A percentile compares a stretch with the other conserved stretches of the same genome.
Evolutionary conservation across 2,113 vertebrate genomes (phyloP).

Genomic region (Probosciger aterrimus): DNA sequence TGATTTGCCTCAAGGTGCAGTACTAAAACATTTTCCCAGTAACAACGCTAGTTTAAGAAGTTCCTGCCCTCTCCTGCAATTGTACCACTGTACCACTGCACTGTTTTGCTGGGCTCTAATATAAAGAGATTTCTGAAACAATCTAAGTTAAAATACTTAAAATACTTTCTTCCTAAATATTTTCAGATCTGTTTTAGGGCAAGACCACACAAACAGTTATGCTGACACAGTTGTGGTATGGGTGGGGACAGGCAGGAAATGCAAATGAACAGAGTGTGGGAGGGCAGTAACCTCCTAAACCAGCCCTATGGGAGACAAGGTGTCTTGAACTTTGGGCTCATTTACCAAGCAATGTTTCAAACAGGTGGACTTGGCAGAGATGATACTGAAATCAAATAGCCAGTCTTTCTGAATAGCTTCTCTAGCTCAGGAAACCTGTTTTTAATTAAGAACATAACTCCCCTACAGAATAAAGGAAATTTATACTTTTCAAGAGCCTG

Average conservation of each 20-base stretch:
- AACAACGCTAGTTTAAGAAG: not conserved
- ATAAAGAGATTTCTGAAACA: conserved; percentile 3
- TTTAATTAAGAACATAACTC: not conserved
- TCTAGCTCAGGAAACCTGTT: not conserved
- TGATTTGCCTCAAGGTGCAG: not conserved
- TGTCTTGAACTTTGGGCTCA: not conserved
- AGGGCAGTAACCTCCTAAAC: not conserved
- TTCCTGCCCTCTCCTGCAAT: not conserved
- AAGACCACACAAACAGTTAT: not conserved
- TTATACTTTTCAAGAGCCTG: not conserved
- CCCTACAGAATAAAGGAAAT: not conserved
- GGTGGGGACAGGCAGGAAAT: conserved; percentile 27
- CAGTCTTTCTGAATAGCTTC: not conserved
- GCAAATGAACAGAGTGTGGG: not conserved
- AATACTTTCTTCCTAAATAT: not conserved
- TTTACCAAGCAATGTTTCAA: not conserved
- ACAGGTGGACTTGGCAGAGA: not conserved
- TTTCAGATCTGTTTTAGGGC: conserved; percentile 8
- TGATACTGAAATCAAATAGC: not conserved
- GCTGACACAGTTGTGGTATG: not conserved
- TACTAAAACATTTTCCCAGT: not conserved
- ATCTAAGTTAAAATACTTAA: not conserved
- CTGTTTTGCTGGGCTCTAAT: not conserved
- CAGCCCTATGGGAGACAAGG: not conserved
- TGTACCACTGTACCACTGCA: not conserved